These are phyloP conservation scores for Helleia helle DNA, from an alignment of 2,888 invertebrate species.

Conservation along the genomic window DNA sequence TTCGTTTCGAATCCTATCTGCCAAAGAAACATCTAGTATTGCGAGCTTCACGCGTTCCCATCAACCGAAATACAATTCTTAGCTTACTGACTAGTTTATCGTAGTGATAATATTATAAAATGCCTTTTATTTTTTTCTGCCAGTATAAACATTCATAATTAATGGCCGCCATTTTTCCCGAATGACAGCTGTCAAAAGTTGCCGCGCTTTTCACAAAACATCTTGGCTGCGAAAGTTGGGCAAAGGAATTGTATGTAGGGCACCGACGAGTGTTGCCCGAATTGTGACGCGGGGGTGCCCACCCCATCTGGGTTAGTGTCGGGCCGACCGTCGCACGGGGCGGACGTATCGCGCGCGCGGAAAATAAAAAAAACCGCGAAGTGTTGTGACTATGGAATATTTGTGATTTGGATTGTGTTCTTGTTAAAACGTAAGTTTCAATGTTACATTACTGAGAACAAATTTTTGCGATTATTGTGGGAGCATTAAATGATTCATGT, in stretches of 20 bases:
- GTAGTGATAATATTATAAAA: too few species aligned
- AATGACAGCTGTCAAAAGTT: slow-evolving; percentile 8
- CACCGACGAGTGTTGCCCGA: neutral
- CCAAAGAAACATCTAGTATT: too few species aligned
- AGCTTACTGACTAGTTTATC: too few species aligned
- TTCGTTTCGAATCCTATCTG: too few species aligned
- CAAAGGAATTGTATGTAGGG: slow-evolving; percentile 5
- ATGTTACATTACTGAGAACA: too few species aligned
- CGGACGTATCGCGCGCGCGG: neutral
- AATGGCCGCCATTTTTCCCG: neutral
- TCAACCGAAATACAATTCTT: too few species aligned
- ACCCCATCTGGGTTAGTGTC: neutral
- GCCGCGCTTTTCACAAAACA: neutral
- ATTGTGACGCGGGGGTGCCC: neutral
- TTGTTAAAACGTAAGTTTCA: slow-evolving; percentile 3
- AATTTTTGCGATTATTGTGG: too few species aligned
- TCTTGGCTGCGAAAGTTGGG: slow-evolving; percentile 7
- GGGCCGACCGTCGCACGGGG: neutral
- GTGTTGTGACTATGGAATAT: slow-evolving; percentile 9
- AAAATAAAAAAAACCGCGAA: too few species aligned
- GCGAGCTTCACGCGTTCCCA: too few species aligned
- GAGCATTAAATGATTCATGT: too few species aligned
- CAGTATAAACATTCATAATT: neutral
- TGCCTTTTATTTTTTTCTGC: too few species aligned
- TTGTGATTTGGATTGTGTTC: slow-evolving; percentile 8